Conservation (phyloP, 2,113 vertebrate species). For the Paradoxurus hermaphroditus region DNA sequence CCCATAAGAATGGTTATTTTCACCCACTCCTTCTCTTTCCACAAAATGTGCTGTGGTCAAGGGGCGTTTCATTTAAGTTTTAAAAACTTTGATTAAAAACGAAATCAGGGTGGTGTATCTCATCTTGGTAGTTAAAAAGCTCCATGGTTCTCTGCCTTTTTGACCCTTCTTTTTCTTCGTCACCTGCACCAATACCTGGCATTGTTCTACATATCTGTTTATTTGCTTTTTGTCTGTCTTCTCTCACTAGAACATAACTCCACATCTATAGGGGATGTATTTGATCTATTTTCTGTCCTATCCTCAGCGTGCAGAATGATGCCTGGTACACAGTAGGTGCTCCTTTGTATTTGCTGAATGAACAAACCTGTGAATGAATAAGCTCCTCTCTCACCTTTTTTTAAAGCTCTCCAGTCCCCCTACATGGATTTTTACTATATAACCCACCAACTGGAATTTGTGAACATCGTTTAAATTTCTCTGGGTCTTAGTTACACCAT, state of each 20-base stretch:
- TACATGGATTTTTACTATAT: background rate
- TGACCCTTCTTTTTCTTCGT: background rate
- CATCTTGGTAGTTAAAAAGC: background rate
- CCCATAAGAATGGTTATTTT: background rate
- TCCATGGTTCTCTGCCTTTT: background rate
- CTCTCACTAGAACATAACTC: background rate
- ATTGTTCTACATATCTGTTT: background rate
- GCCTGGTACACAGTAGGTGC: background rate
- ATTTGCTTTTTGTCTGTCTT: background rate
- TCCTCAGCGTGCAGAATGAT: background rate
- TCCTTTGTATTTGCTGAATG: background rate
- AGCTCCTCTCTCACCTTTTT: background rate
- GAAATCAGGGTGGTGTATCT: background rate
- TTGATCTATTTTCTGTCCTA: background rate
- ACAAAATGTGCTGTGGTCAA: background rate
- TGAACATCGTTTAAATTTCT: background rate
- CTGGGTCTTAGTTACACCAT: background rate
- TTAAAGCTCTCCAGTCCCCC: background rate
- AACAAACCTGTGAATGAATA: background rate
- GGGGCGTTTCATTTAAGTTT: background rate
- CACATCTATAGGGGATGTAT: background rate
- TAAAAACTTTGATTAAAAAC: background rate
- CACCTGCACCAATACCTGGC: background rate
- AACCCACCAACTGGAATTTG: background rate
- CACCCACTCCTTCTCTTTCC: background rate